A percentile compares a stretch with the other conserved stretches of the same genome.
These are phyloP conservation scores for Cervus canadensis DNA, from an alignment of 2,113 vertebrate species.

Conservation along the genomic window DNA sequence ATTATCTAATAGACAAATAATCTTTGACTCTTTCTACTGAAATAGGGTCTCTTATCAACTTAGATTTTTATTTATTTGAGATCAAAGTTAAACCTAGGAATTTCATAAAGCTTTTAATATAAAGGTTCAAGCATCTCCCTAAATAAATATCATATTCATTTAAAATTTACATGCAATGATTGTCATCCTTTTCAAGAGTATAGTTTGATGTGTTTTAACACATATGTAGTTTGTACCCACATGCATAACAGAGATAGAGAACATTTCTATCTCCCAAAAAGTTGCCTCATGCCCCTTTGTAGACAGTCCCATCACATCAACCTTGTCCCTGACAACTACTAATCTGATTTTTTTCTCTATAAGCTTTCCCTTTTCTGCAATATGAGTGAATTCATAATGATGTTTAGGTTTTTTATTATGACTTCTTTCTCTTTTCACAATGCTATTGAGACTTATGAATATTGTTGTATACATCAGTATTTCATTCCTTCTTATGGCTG, in stretches of 20 bases:
- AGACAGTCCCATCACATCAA: neutral
- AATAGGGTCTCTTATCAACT: neutral
- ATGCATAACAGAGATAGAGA: neutral
- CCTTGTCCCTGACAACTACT: neutral
- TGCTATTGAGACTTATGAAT: neutral
- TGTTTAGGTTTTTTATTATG: neutral
- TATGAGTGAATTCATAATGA: neutral
- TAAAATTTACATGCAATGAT: neutral
- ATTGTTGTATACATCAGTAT: neutral
- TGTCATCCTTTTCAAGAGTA: neutral
- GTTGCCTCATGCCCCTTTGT: neutral
- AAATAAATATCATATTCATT: neutral
- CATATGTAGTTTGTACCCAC: neutral
- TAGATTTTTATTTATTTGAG: neutral
- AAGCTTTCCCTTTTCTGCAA: neutral
- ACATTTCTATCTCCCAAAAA: neutral
- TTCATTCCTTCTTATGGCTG: neutral
- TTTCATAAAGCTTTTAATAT: neutral
- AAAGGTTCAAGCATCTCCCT: neutral
- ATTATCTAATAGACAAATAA: neutral
- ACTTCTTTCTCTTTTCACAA: neutral
- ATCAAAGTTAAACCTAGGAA: neutral
- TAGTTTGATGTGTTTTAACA: neutral
- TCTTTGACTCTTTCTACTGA: neutral
- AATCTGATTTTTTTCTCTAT: neutral